Evolutionary conservation across 2,888 invertebrate species (phyloP), one percentile per base, ranked within the genome.

Genomic region (Graphium colonna): DNA sequence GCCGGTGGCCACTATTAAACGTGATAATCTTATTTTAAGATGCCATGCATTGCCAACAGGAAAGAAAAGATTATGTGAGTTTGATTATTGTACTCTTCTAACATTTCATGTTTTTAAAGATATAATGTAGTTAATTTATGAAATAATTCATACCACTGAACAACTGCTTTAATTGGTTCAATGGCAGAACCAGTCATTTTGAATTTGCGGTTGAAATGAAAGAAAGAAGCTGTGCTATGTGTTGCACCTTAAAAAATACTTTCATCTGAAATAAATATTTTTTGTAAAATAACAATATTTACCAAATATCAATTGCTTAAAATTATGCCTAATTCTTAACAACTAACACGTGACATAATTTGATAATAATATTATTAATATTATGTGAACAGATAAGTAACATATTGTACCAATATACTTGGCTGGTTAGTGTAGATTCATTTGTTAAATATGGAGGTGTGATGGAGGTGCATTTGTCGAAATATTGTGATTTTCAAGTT

Each of bases 401-500:
- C 16, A 28, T 7, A 4, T 16, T 12, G 15, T 31, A 46, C 7
- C 13, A 51, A 26, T 47, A 21, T 61, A 60, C 57, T 56, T 64
- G 53, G 58, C 62, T 63, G 60, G 62, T 51, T 60, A 60, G 58
- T 53, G 46, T 61, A 67, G 79, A 80, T 82, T 88, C 88, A 87
- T 86, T 87, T 88, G 85, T 88, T 82, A 83, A 82, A 88, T 84
- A 88, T 89, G 88, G 86, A 81, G 82, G 81, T 80, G 82, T 85
- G 84, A 88, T 82, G 80, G 81, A 73, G 69, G 77, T 73, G 75
- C 77, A 73, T 74, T 79, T 78, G 81, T 80, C 75, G 78, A 71
- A 80, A 78, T 76, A 73, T 72, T 73, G 64, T 61, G 71, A 76
- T 82, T 82, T 86, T 83, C 81, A 79, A 78, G 78, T 84, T 85